Base-by-base conservation (phyloP, 1,140 invertebrate species). In the Lethrus apterus region DNA sequence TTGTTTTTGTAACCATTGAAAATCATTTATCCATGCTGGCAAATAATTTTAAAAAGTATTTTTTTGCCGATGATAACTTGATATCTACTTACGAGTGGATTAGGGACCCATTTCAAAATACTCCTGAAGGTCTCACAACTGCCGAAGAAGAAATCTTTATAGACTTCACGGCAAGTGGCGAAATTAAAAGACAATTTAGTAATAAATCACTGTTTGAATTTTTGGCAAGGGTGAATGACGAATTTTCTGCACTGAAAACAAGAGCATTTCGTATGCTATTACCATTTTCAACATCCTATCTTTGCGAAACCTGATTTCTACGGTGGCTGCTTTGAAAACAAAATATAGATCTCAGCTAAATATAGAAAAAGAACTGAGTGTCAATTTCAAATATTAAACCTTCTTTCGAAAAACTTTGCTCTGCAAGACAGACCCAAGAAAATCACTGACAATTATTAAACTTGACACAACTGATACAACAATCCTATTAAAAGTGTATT, bases 241-340 rank as follows among this genome's bases (percentile, higher is more conserved):
- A 18, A 5, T 26, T n/a, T n/a, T n/a, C n/a, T n/a, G n/a, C n/a
- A n/a, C n/a, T n/a, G n/a, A n/a, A n/a, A n/a, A n/a, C n/a, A n/a
- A n/a, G n/a, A n/a, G n/a, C n/a, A n/a, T n/a, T n/a, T n/a, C 33
- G 35, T 40, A 47, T n/a, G n/a, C 34, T 47, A 18, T 47, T 41
- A 41, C 45, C 34, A 30, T 47, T 47, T 41, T 47, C 45, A 47
- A 47, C 45, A 30, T 47, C 34, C 18, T 41, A 29, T 19, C 34
- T 47, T 47, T 47, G 34, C 44, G 44, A 46, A 46, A 46, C 19
- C 2, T 11, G 23, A 46, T 36, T 46, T 46, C 33, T 35, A 15
- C 44, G 33, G 11, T 26, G 17, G 33, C 32, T 36, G 18, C 20
- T n/a, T n/a, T 46, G 31, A 34, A 35, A 19, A 46, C 7, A 26